Base-by-base conservation (phyloP, 2,888 invertebrate genomes). In the Emesis russula region DNA sequence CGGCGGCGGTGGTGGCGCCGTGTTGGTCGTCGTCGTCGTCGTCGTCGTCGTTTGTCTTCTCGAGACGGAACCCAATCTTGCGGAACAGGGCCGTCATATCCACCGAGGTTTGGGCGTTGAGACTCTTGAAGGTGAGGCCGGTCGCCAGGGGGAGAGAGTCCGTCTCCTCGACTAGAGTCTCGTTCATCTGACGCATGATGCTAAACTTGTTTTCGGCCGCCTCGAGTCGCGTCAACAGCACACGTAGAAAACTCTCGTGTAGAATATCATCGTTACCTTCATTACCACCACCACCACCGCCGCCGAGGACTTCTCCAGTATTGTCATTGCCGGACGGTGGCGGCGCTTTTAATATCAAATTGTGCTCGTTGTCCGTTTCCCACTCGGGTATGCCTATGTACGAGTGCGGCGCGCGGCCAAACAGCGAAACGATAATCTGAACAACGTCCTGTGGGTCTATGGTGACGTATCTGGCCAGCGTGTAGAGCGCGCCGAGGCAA, bases 371-470 rank as follows among this genome's bases (percentile, higher is more conserved):
- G 31, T 78, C 78, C 41, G 44, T 66, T 44, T 78, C 66, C 78
- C 78, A 78, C 31, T 66, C 38, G 66, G 78, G 78, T 2, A 78
- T 66, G 36, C 78, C 78, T 31, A 78, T 78, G 44, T 78, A 78
- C 11, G 66, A 41, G 44, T 66, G 78, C n/a, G 78, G 78, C 78
- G 41, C 41, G 31, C 66, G 78, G 25, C 78, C 78, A 36, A 78
- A 78, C 66, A 78, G 78, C 31, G 78, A 78, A 13, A 78, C 66
- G n/a, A 78, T 36, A 13, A 78, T 78, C 41, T 78, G 78, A n/a
- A 66, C 78, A 68, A 78, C 78, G 78, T 66, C 78, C 68, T 36
- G 36, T 41, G 78, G 78, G 68, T 78, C 78, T 15, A 78, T 68
- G 78, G 41, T 78, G 68, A 78, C 78, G 31, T 78, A 68, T 44